Base-by-base conservation (phyloP, 2,797 vertebrate species). In the Heteromormyrus szaboi region DNA sequence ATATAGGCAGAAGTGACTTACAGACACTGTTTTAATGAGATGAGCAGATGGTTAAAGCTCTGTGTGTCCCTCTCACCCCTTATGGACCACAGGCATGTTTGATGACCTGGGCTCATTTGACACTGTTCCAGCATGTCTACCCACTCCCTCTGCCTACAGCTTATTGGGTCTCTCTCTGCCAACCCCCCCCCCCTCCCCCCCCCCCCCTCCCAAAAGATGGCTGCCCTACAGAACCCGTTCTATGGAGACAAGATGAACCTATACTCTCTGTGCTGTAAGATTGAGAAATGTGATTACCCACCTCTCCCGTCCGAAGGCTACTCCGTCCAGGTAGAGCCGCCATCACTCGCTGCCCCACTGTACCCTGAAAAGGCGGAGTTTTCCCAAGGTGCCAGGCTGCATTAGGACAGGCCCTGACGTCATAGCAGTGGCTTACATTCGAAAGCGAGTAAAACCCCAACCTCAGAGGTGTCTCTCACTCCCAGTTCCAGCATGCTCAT, bases 211-310 rank as follows among this genome's bases (percentile, higher is more conserved):
- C 50, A 91, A 81, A 93, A 97, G 97, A 97, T 97, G 97, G 97
- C 97, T 12, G 97, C 96, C 87, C 95, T 97, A 65, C 96, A 97
- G 93, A 97, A 97, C 91, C 97, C 97, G 29, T 97, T 97, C 93
- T 97, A 97, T 0, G 97, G 96, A n/a, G 97, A 97, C 90, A 97
- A 97, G 92, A 97, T 97, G 96, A 97, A 96, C 91, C 95, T 97
- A 91, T 96, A 96, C 90, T 96, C 96, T 86, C 94, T 97, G 88
- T 97, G 97, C 94, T 96, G 97, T 89, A 97, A 97, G 95, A 65
- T 65, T 29, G 62, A 65, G 22, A 25, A 65, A 25, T 65, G 62
- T 11, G 62, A 65, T 25, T 65, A 97, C 90, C 97, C 97, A 0
- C 97, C 97, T 12, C 96, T 97, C 59, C 96, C 96, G 0, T 92